A percentile compares a stretch with the other conserved stretches of the same genome.
phyloP scores from a whole-genome alignment of 2,113 vertebrate species.

The Gasterosteus nipponicus region DNA sequence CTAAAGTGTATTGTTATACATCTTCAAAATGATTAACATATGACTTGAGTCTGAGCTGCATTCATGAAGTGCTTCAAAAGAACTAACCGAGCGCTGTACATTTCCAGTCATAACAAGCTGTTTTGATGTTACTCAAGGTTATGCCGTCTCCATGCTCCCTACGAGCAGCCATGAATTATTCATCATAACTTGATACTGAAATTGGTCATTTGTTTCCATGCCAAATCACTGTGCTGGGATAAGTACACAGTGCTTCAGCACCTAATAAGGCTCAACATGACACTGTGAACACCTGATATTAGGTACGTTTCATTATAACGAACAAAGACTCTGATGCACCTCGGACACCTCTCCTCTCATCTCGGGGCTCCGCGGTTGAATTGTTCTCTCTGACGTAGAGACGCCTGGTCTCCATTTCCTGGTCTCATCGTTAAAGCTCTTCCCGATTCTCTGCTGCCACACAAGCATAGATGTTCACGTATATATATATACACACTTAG shows the following conservation, averaged over 20 bases:
- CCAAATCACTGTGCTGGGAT: slow-evolving; percentile 59
- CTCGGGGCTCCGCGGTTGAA: slow-evolving; percentile 31
- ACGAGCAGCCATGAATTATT: slow-evolving; percentile 65
- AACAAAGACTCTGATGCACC: slow-evolving; percentile 39
- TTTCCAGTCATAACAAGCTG: slow-evolving; percentile 54
- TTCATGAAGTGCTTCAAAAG: slow-evolving; percentile 35
- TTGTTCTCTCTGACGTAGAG: slow-evolving; percentile 58
- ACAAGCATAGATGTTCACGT: neutral
- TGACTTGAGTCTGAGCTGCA: neutral
- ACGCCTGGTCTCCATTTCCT: slow-evolving; percentile 63
- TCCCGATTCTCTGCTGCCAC: slow-evolving; percentile 22
- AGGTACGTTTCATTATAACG: slow-evolving; percentile 47
- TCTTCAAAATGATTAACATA: slow-evolving; percentile 8
- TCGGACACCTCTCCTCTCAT: slow-evolving; percentile 34
- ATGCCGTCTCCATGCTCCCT: slow-evolving; percentile 43
- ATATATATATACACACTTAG: slow-evolving; percentile 1
- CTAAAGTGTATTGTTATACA: neutral
- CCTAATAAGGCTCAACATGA: slow-evolving; percentile 63
- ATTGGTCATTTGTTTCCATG: slow-evolving; percentile 73
- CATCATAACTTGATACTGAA: slow-evolving; percentile 65
- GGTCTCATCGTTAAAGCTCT: slow-evolving; percentile 61
- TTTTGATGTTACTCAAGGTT: slow-evolving; percentile 68
- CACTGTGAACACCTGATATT: slow-evolving; percentile 41
- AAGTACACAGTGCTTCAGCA: slow-evolving; percentile 62
- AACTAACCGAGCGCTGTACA: slow-evolving; percentile 40